These are phyloP conservation scores for Sinonovacula constricta DNA, from an alignment of 1,140 invertebrate genomes.

Conservation along the genomic window DNA sequence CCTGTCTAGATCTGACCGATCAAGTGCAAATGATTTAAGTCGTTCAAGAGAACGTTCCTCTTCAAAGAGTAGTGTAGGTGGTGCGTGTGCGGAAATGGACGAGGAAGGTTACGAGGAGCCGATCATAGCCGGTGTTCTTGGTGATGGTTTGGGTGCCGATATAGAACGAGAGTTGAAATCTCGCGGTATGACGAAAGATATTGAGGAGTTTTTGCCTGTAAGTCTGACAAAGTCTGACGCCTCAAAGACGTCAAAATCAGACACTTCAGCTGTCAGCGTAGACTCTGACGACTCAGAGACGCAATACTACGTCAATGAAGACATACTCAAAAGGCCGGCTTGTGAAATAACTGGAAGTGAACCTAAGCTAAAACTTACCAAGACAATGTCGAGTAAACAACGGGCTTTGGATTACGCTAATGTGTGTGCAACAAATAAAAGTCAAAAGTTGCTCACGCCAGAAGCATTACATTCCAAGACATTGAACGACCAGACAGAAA, in stretches of 20 bases:
- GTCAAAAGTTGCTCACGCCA: too few species aligned
- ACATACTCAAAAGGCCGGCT: slow-evolving; percentile 2
- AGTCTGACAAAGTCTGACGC: slow-evolving; percentile 1
- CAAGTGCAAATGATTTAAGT: not conserved
- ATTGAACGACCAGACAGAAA: too few species aligned
- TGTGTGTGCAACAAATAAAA: too few species aligned
- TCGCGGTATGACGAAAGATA: not conserved
- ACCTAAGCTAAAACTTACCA: too few species aligned
- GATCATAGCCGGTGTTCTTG: slow-evolving; percentile 13
- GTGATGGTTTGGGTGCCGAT: not conserved
- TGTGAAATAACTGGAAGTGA: too few species aligned
- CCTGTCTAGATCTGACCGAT: not conserved
- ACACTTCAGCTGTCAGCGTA: not conserved
- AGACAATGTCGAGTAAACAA: too few species aligned
- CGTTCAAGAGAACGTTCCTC: not conserved
- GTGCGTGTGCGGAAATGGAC: not conserved
- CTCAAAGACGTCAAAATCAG: not conserved
- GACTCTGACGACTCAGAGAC: slow-evolving; percentile 37
- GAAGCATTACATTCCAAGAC: too few species aligned
- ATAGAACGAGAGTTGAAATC: not conserved
- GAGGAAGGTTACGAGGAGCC: slow-evolving; percentile 40
- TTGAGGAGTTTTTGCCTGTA: too few species aligned
- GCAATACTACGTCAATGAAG: slow-evolving; percentile 40
- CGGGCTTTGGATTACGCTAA: too few species aligned
- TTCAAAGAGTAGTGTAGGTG: too few species aligned